phyloP scores from a whole-genome alignment of 2,113 vertebrate species.

The Macquaria australasica region DNA sequence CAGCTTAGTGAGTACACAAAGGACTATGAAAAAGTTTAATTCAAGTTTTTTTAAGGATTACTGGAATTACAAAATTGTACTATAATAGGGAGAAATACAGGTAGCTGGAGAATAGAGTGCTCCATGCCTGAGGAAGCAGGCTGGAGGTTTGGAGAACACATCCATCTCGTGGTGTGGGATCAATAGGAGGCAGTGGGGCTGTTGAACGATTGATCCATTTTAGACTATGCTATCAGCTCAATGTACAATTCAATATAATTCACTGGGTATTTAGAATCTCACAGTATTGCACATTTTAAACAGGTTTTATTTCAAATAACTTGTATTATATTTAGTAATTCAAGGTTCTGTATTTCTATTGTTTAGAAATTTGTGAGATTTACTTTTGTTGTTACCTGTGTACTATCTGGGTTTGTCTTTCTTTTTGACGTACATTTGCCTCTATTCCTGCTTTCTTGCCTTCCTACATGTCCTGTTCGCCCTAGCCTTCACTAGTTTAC shows the following conservation, averaged over 20 bases:
- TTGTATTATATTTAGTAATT: neutral
- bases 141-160: constrained; percentile 67
- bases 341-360: neutral
- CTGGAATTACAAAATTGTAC: neutral
- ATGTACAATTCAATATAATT: constrained; percentile 59
- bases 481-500: neutral
- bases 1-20: neutral
- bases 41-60: neutral
- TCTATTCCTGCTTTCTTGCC: neutral
- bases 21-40: neutral
- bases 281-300: constrained; percentile 3
- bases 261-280: constrained; percentile 18
- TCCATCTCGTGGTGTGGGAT: constrained; percentile 77
- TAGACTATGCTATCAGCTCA: constrained; percentile 61
- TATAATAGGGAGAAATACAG: constrained; percentile 13
- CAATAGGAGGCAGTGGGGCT: constrained; percentile 78
- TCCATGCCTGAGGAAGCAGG: constrained; percentile 57
- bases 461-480: neutral
- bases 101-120: constrained; percentile 64
- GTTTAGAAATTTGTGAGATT: neutral
- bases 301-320: neutral
- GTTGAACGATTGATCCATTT: constrained; percentile 78
- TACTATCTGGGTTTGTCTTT: neutral
- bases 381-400: neutral
- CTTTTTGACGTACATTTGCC: neutral